phyloP scores from a whole-genome alignment of 2,113 vertebrate genomes.

The Chrysochloris asiatica region DNA sequence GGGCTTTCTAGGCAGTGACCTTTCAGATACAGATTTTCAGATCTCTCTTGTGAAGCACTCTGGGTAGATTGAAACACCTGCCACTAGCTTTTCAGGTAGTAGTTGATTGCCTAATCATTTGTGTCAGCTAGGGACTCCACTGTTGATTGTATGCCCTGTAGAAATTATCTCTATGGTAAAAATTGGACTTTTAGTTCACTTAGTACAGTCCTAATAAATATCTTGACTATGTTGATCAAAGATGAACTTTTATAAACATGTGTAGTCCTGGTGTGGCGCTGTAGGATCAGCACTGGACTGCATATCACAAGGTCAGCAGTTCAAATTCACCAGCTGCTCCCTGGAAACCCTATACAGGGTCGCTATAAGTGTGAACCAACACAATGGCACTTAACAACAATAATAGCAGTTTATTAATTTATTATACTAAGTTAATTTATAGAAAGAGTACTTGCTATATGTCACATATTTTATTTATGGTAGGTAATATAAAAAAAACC shows the following conservation, averaged over 20 bases:
- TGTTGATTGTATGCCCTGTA: constrained; percentile 22
- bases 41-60: not conserved
- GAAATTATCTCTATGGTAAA: constrained; percentile 14
- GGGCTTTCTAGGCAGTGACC: not conserved
- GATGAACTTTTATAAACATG: constrained; percentile 14
- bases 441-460: constrained; percentile 19
- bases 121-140: not conserved
- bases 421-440: constrained; percentile 49
- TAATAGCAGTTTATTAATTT: constrained; percentile 51
- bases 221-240: not conserved
- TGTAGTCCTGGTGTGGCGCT: too few species aligned
- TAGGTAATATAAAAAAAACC: not conserved
- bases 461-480: constrained; percentile 34
- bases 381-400: too few species aligned
- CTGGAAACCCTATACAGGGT: too few species aligned
- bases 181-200: not conserved
- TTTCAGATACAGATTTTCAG: not conserved
- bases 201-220: constrained; percentile 25
- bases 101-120: not conserved
- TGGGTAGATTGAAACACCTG: not conserved
- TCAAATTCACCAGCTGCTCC: too few species aligned
- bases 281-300: too few species aligned
- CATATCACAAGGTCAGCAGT: too few species aligned
- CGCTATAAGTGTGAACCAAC: too few species aligned
- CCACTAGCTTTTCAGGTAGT: not conserved